Evolutionary conservation across 2,797 vertebrate species (phyloP).

Genomic region (Falco biarmicus): DNA sequence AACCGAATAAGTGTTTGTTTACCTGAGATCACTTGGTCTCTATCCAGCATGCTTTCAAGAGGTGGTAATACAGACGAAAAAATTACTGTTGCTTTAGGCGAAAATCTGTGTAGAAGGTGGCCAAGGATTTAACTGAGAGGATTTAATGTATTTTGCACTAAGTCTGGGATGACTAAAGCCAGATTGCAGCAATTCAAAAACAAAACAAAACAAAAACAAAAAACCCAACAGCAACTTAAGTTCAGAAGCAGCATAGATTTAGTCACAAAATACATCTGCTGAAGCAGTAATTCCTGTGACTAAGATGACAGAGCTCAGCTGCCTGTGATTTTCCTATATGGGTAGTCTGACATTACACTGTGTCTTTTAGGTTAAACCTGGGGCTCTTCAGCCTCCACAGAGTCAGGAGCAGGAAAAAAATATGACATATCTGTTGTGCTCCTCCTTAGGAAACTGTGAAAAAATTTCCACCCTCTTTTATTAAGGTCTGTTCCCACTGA

Average conservation of each 20-base stretch:
- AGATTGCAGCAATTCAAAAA: not conserved
- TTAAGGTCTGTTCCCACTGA: not conserved
- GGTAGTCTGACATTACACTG: not conserved
- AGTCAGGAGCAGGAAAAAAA: not conserved
- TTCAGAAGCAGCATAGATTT: not conserved
- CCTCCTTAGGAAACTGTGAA: not conserved
- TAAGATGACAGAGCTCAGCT: not conserved
- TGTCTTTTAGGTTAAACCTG: not conserved
- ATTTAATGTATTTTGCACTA: not conserved
- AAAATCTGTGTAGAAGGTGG: not conserved
- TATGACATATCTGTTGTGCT: not conserved
- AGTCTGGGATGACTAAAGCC: not conserved
- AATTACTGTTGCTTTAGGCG: not conserved
- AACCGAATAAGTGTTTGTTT: not conserved
- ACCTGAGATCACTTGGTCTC: not conserved
- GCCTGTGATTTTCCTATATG: not conserved
- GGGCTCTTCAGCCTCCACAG: not conserved
- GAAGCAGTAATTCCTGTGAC: not conserved
- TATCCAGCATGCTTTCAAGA: not conserved
- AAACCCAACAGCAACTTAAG: not conserved
- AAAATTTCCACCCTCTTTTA: not conserved
- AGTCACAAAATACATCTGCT: not conserved
- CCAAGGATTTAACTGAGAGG: not conserved
- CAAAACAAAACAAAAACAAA: rapidly evolving
- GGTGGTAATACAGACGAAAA: not conserved